These are phyloP conservation scores for Accipiter virgatus DNA, from an alignment of 2,113 vertebrate species.

Conservation along the genomic window DNA sequence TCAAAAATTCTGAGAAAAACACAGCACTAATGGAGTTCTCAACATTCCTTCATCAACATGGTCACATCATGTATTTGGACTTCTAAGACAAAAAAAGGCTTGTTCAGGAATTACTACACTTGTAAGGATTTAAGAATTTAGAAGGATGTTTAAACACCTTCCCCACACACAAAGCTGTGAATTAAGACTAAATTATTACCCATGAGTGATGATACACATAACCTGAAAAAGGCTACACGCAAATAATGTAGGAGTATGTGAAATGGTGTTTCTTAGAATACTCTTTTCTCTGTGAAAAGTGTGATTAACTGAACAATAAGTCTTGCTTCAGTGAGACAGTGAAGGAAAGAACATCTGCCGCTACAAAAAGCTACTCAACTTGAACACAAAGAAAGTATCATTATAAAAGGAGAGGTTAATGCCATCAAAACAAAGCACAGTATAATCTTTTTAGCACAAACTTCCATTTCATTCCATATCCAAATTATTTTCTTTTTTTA, in stretches of 20 bases:
- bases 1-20: not conserved
- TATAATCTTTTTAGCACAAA: not conserved
- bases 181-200: not conserved
- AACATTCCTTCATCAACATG: not conserved
- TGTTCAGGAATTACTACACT: not conserved
- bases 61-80: not conserved
- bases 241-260: not conserved
- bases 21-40: not conserved
- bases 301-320: conserved; percentile 9
- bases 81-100: not conserved
- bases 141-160: not conserved
- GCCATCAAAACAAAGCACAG: not conserved
- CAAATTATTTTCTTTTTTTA: not conserved
- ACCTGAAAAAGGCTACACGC: not conserved
- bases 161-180: not conserved
- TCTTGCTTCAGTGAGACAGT: not conserved
- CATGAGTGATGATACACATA: not conserved
- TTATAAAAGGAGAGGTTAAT: not conserved
- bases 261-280: not conserved
- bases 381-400: not conserved
- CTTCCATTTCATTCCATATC: not conserved
- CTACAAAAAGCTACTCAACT: not conserved
- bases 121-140: not conserved
- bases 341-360: not conserved
- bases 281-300: not conserved